Conservation (phyloP, 2,113 vertebrate genomes). For the Ibidorhyncha struthersii region DNA sequence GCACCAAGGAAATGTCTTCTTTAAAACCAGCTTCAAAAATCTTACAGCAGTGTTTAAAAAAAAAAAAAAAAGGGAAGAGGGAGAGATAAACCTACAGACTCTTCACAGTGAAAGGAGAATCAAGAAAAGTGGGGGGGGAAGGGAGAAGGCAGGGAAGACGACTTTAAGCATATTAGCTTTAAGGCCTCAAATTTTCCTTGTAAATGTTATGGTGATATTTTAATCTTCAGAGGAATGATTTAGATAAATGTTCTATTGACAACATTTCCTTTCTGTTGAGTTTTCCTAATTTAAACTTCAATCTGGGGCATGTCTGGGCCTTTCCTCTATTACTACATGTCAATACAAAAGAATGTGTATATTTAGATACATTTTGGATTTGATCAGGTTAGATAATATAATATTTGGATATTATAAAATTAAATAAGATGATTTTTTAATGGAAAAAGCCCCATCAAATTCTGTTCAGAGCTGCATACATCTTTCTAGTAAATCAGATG, state of each 20-base stretch:
- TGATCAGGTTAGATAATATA: neutral
- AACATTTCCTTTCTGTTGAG: neutral
- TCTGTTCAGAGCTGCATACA: neutral
- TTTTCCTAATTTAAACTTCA: neutral
- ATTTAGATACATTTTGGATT: neutral
- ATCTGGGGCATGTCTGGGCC: neutral
- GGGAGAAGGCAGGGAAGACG: neutral
- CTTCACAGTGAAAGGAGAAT: neutral
- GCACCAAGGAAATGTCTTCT: slow-evolving; percentile 66
- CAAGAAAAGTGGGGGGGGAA: neutral
- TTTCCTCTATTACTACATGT: neutral
- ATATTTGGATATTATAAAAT: neutral
- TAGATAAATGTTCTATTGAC: neutral
- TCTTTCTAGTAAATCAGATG: neutral
- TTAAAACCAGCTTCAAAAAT: slow-evolving; percentile 64
- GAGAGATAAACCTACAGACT: neutral
- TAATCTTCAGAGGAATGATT: neutral
- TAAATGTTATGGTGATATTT: neutral
- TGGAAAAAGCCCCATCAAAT: neutral
- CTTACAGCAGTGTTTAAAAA: slow-evolving; percentile 1
- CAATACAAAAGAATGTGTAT: neutral
- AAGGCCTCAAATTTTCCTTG: neutral
- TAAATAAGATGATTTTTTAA: neutral
- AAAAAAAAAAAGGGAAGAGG: neutral
- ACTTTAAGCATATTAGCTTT: neutral